Evolutionary conservation across 2,888 invertebrate species (phyloP).

Genomic region (Pelosia muscerda): DNA sequence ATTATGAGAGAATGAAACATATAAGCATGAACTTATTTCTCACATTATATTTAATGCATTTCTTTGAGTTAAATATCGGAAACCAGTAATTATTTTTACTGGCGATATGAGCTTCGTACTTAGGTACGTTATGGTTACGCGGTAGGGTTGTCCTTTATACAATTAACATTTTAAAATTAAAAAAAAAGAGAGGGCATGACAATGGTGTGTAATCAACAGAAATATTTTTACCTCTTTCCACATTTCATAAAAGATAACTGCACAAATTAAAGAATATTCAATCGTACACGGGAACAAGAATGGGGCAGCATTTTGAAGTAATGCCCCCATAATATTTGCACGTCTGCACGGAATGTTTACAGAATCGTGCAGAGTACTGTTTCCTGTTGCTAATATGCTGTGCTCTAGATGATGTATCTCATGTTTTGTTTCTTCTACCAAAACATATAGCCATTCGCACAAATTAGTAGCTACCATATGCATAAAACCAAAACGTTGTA

Average conservation of each 20-base stretch:
- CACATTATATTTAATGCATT: neutral
- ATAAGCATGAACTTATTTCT: neutral
- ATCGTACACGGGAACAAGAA: conserved; percentile 96
- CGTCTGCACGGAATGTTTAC: conserved; percentile 81
- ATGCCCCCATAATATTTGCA: conserved; percentile 90
- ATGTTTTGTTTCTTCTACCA: conserved; percentile 95
- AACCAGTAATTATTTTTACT: neutral
- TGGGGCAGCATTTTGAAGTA: conserved; percentile 90
- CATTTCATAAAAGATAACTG: conserved; percentile 95
- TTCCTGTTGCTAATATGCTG: conserved; percentile 54
- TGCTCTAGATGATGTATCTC: conserved; percentile 92
- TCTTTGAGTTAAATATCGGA: neutral
- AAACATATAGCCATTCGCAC: conserved; percentile 96
- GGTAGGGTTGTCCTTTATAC: too few species aligned
- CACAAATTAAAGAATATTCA: conserved; percentile 96
- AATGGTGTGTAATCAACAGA: neutral
- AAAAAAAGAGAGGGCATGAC: neutral
- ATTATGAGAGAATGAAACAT: neutral
- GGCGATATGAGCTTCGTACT: too few species aligned
- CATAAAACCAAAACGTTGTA: conserved; percentile 96
- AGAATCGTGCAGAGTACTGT: conserved; percentile 56
- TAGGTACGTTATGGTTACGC: too few species aligned
- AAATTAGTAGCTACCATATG: conserved; percentile 97
- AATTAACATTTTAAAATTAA: too few species aligned
- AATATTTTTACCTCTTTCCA: conserved; percentile 92